Evolutionary conservation across 2,113 vertebrate genomes (phyloP).

Genomic region (Himantopus leucocephalus): DNA sequence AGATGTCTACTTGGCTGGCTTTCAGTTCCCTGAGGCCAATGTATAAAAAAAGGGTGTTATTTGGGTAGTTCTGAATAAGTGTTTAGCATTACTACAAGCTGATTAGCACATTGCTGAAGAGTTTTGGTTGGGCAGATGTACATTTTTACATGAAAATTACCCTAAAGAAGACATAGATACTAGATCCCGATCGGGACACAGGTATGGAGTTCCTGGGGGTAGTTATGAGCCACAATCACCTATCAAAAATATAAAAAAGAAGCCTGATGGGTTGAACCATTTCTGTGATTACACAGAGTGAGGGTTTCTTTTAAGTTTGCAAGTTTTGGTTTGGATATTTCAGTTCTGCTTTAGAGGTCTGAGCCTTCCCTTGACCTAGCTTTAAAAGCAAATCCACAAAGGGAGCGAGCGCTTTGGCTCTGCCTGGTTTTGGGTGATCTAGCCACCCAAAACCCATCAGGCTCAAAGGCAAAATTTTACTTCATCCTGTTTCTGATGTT

Average conservation of each 20-base stretch:
- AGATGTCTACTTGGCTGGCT: not conserved
- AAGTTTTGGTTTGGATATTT: not conserved
- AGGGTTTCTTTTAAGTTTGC: accelerated
- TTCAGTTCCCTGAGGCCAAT: not conserved
- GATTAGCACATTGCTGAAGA: not conserved
- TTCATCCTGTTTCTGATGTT: not conserved
- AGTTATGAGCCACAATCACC: not conserved
- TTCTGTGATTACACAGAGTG: not conserved
- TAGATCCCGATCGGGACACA: not conserved
- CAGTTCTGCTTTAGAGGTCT: not conserved
- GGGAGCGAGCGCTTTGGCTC: accelerated
- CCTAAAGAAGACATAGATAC: not conserved
- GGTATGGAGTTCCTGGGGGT: not conserved
- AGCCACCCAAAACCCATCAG: not conserved
- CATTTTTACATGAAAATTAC: not conserved
- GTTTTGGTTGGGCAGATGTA: not conserved
- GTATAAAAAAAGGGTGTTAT: not conserved
- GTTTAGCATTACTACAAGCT: not conserved
- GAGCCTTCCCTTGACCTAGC: accelerated
- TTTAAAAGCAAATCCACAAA: not conserved
- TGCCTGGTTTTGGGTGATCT: not conserved
- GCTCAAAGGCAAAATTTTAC: not conserved
- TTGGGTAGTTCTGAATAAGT: not conserved
- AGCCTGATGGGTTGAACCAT: not conserved
- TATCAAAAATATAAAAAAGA: not conserved